phyloP scores from a whole-genome alignment of 2,888 invertebrate species.

The Eristalis tenax region DNA sequence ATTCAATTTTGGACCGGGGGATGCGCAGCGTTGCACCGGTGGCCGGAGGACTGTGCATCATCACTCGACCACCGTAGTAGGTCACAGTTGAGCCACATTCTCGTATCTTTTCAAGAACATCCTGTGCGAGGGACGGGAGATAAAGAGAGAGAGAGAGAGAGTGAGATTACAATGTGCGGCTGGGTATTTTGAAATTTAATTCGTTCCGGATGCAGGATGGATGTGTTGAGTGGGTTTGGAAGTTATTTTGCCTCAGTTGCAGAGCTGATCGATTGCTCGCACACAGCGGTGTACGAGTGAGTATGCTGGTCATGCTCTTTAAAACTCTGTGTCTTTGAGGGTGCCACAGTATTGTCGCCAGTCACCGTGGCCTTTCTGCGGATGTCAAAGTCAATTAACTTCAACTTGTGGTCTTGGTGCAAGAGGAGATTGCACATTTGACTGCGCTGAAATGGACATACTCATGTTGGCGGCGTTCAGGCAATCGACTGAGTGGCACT shows the following conservation, averaged over 20 bases:
- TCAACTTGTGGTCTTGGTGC: no score
- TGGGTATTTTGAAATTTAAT: background rate
- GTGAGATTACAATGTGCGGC: background rate
- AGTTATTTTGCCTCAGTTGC: background rate
- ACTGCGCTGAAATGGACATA: no score
- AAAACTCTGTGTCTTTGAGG: no score
- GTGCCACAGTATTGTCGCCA: no score
- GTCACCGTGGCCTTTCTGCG: no score
- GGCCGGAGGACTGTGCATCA: slow-evolving; percentile 83
- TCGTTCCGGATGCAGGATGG: background rate
- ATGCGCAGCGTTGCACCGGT: slow-evolving; percentile 80
- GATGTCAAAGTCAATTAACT: no score
- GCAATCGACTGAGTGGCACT: no score
- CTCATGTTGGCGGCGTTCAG: no score
- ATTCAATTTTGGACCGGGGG: slow-evolving; percentile 81
- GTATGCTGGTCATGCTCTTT: no score
- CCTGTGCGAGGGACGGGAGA: slow-evolving; percentile 80
- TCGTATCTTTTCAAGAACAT: slow-evolving; percentile 92
- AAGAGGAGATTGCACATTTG: no score
- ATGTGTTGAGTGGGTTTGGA: background rate
- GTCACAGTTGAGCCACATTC: slow-evolving; percentile 94
- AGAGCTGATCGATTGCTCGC: background rate
- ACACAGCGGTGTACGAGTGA: no score
- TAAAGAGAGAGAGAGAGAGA: slow-evolving; percentile 77
- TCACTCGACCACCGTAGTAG: slow-evolving; percentile 92